Percentiles rank a stretch among this genome's conserved stretches.
phyloP scores from a whole-genome alignment of 1,140 invertebrate genomes.

The Lordiphosa collinella region DNA sequence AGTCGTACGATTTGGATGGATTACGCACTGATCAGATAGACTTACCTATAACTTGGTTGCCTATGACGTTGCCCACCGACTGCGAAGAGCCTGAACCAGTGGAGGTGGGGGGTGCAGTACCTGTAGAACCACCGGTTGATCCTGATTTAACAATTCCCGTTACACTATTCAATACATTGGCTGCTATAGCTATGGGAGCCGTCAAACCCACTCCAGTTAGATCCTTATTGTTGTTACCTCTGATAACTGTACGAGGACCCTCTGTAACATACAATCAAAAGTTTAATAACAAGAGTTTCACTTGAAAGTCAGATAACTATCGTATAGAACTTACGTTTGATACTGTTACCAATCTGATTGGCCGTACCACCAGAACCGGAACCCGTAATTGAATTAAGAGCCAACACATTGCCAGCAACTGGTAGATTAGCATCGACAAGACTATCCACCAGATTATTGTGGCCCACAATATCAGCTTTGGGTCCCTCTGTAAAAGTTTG shows the following conservation, averaged over 20 bases:
- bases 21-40: too few relatives aligned
- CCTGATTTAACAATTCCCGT: not conserved
- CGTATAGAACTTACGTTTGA: conserved; percentile 16
- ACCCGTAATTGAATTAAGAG: not conserved
- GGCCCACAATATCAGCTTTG: not conserved
- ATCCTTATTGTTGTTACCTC: not conserved
- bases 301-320: too few relatives aligned
- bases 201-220: not conserved
- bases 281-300: not conserved
- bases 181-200: not conserved
- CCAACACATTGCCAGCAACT: not conserved
- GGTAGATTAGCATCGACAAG: conserved; percentile 1
- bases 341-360: not conserved
- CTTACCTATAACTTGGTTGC: not conserved
- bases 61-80: not conserved
- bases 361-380: not conserved
- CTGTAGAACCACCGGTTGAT: not conserved
- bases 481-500: not conserved
- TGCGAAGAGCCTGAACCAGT: not conserved
- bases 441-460: not conserved
- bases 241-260: not conserved
- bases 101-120: not conserved
- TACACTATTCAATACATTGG: not conserved
- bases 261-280: not conserved
- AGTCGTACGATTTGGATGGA: too few relatives aligned